Conservation (phyloP, 2,113 vertebrate genomes). For the Platycercus adscitus region DNA sequence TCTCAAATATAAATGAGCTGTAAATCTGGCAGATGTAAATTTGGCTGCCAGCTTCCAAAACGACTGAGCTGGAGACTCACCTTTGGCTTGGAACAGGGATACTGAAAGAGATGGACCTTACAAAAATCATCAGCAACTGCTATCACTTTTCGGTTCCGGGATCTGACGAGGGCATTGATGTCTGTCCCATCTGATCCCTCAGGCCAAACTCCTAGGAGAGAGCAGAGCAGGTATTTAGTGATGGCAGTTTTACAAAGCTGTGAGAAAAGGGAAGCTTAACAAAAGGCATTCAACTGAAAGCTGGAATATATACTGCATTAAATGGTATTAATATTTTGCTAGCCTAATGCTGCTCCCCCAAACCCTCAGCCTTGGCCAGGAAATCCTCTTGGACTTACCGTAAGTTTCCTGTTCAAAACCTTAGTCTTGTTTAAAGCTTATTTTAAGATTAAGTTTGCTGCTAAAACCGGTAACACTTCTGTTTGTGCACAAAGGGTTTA, state of each 20-base stretch:
- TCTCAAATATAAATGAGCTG: not conserved
- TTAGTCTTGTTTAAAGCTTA: not conserved
- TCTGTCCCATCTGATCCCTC: slow-evolving; percentile 98
- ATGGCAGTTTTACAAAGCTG: not conserved
- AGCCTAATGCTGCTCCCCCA: not conserved
- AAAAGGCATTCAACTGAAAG: not conserved
- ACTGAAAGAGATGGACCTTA: slow-evolving; percentile 96
- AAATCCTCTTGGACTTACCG: not conserved
- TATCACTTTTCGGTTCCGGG: slow-evolving; percentile 92
- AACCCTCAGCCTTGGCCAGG: not conserved
- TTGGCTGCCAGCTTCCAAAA: not conserved
- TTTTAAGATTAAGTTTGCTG: not conserved
- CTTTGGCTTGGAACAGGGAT: slow-evolving; percentile 95
- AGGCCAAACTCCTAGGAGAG: slow-evolving; percentile 90
- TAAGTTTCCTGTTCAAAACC: not conserved
- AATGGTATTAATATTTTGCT: not conserved
- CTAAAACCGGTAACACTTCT: not conserved
- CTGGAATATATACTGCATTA: not conserved
- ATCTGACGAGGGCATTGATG: slow-evolving; percentile 94
- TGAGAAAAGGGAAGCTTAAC: not conserved
- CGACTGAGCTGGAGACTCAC: slow-evolving; percentile 58
- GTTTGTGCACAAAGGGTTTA: not conserved
- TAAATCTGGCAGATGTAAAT: not conserved
- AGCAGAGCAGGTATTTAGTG: not conserved
- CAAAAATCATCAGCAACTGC: slow-evolving; percentile 98